phyloP scores from a whole-genome alignment of 2,113 vertebrate genomes.

The Cepphus grylle region DNA sequence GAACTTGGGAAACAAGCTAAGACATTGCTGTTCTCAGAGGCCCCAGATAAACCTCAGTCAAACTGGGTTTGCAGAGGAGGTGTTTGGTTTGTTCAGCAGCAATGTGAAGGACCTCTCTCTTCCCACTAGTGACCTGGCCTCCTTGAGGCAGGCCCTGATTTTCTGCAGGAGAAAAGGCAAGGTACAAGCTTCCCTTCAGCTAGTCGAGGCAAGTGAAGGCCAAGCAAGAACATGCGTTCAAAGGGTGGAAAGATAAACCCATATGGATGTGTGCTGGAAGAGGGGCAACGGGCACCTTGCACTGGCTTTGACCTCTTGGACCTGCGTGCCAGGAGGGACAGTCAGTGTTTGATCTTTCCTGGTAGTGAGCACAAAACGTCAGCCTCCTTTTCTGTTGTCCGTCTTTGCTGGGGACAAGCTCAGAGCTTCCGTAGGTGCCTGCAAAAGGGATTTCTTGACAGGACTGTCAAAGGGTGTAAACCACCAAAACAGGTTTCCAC shows the following conservation, averaged over 20 bases:
- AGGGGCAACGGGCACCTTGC: background rate
- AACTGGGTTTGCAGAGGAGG: background rate
- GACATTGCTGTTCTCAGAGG: background rate
- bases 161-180: background rate
- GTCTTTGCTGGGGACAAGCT: background rate
- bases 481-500: background rate
- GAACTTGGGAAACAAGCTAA: background rate
- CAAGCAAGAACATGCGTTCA: background rate
- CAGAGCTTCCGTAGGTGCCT: background rate
- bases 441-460: background rate
- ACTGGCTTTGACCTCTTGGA: background rate
- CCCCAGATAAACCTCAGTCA: background rate
- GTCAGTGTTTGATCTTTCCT: background rate
- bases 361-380: background rate
- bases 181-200: background rate
- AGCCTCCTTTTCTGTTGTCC: background rate
- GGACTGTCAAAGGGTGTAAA: background rate
- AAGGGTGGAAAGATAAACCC: background rate
- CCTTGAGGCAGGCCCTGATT: background rate
- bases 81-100: background rate
- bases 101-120: background rate
- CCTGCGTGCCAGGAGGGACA: accelerated
- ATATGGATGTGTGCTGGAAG: background rate
- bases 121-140: background rate
- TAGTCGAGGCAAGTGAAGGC: background rate